phyloP scores from a whole-genome alignment of 2,113 vertebrate genomes.

The Microtus richardsoni region DNA sequence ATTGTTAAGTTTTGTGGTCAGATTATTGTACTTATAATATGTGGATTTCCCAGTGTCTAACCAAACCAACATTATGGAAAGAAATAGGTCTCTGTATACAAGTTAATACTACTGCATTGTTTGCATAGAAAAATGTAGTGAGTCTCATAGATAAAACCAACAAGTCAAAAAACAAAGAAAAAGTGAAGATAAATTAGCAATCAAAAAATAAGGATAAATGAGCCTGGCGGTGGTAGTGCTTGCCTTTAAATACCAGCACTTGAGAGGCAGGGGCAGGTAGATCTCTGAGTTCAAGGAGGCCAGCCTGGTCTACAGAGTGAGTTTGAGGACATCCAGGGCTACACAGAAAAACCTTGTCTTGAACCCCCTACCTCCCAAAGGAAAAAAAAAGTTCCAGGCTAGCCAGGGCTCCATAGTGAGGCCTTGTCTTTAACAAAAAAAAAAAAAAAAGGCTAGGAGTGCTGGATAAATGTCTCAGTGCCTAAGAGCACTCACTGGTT shows the following conservation, averaged over 20 bases:
- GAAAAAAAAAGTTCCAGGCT: not conserved
- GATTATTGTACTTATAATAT: constrained; percentile 5
- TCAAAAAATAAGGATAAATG: constrained; percentile 19
- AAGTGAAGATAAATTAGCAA: not conserved
- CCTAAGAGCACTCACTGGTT: not conserved
- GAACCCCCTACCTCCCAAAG: not conserved
- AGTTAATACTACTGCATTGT: constrained; percentile 37
- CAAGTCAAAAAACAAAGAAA: not conserved
- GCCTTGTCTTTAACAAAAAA: too few species aligned
- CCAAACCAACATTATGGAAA: constrained; percentile 5
- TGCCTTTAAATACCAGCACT: not conserved
- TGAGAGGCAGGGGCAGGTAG: not conserved
- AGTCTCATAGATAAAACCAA: not conserved
- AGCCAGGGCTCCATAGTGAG: not conserved
- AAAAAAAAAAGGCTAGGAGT: not conserved
- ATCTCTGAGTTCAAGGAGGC: too few species aligned
- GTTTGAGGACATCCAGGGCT: too few species aligned
- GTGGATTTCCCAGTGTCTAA: constrained; percentile 30
- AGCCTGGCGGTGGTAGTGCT: not conserved
- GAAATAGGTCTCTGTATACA: constrained; percentile 28
- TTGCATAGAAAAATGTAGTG: constrained; percentile 18
- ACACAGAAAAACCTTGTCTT: not conserved
- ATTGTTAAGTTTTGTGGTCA: constrained; percentile 27
- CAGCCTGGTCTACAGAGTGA: too few species aligned
- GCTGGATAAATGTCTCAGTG: not conserved